Evolutionary conservation across 37 sponge, comb jelly and placozoan genomes (phyloP).

Genomic region (Eunapius fragilis): DNA sequence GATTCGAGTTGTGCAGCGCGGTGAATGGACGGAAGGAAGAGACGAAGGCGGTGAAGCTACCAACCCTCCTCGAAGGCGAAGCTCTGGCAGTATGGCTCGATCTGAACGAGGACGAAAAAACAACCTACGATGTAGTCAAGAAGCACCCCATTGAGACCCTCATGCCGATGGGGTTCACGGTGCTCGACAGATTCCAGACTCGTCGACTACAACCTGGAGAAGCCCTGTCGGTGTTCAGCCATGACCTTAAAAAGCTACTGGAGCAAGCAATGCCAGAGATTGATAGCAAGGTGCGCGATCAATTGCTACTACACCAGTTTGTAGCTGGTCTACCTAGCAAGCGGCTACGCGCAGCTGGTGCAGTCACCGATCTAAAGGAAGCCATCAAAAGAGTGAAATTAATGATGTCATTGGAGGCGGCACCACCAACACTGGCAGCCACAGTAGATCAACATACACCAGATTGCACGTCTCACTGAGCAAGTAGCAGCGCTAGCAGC

Average conservation of each 20-base stretch:
- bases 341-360: slow-evolving; percentile 1
- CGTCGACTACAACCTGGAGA: not conserved
- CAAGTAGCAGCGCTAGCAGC: slow-evolving; percentile 43
- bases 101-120: no score
- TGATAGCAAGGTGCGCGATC: slow-evolving; percentile 8
- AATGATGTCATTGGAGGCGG: not conserved
- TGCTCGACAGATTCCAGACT: not conserved
- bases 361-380: not conserved
- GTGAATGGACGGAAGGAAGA: no score
- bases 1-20: no score
- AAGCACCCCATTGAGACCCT: not conserved
- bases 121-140: not conserved
- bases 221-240: not conserved
- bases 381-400: not conserved
- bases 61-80: no score
- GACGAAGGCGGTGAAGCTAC: no score
- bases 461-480: slow-evolving; percentile 27
- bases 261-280: slow-evolving; percentile 54
- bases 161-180: not conserved
- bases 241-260: not conserved
- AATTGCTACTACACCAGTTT: slow-evolving; percentile 46
- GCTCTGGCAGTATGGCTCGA: no score
- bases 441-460: not conserved
- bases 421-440: not conserved
- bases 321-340: slow-evolving; percentile 31